phyloP scores from a whole-genome alignment of 2,888 invertebrate species.

The Caenorhabditis sp. region DNA sequence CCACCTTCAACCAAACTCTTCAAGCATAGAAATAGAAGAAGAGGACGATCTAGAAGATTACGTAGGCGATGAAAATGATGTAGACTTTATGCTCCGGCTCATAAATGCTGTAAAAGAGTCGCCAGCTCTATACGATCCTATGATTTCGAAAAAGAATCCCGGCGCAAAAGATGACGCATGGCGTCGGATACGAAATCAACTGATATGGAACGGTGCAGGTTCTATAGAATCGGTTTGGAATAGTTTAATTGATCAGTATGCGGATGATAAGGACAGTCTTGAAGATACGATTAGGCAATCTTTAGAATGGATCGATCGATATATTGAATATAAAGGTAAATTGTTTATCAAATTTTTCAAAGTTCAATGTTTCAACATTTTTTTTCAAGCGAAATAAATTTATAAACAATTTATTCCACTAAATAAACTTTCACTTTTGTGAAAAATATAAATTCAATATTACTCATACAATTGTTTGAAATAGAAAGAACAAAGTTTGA shows the following conservation, averaged over 20 bases:
- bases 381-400: too few relatives aligned
- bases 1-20: background rate
- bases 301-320: background rate
- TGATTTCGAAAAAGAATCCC: conserved; percentile 11
- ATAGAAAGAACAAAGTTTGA: too few relatives aligned
- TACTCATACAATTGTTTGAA: too few relatives aligned
- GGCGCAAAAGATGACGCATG: conserved; percentile 20
- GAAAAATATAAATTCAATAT: too few relatives aligned
- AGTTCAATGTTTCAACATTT: too few relatives aligned
- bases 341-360: too few relatives aligned
- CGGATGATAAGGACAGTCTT: background rate
- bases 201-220: conserved; percentile 13
- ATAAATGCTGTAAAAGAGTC: conserved; percentile 18
- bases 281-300: background rate
- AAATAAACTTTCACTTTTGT: too few relatives aligned
- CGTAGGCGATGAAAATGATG: background rate
- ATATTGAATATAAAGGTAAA: background rate
- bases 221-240: conserved; percentile 19
- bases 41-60: background rate
- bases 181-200: conserved; percentile 17
- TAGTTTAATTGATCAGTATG: conserved; percentile 22
- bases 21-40: background rate
- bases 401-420: too few relatives aligned
- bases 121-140: conserved; percentile 18
- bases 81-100: conserved; percentile 12